Percentiles rank a stretch among this genome's conserved stretches.
These are phyloP conservation scores for Philopotamus ludificatus DNA, from an alignment of 1,140 invertebrate species.

Conservation along the genomic window DNA sequence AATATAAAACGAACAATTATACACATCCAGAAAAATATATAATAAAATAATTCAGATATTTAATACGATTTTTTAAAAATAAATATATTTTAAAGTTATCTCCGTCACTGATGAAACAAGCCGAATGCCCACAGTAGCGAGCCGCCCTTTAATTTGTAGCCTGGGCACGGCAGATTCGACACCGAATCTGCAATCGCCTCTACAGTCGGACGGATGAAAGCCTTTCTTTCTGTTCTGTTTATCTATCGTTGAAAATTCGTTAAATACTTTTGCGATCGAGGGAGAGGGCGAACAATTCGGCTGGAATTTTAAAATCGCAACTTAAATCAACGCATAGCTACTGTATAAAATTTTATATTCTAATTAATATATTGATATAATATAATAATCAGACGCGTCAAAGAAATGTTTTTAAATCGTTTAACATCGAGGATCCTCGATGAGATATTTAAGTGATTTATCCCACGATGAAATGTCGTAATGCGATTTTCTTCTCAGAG, in stretches of 20 bases:
- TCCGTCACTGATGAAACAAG: no score
- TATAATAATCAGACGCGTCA: no score
- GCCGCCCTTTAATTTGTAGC: neutral
- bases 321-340: no score
- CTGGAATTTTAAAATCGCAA: no score
- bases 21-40: no score
- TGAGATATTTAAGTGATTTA: conserved; percentile 42
- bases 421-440: conserved; percentile 38
- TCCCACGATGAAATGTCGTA: conserved; percentile 36
- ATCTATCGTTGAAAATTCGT: neutral
- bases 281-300: no score
- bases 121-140: neutral
- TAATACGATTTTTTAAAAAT: no score
- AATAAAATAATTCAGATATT: no score
- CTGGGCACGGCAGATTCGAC: neutral
- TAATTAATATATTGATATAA: no score
- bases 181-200: neutral
- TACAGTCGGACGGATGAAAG: neutral
- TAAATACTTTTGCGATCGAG: neutral
- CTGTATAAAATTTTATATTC: no score
- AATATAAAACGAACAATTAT: no score
- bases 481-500: conserved; percentile 37
- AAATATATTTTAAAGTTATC: no score
- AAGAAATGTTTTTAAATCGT: conserved; percentile 37
- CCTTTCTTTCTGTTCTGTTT: neutral